Evolutionary conservation across 2,797 vertebrate species (phyloP), one percentile per base, ranked within the genome.

Genomic region (Sciaenops ocellatus): DNA sequence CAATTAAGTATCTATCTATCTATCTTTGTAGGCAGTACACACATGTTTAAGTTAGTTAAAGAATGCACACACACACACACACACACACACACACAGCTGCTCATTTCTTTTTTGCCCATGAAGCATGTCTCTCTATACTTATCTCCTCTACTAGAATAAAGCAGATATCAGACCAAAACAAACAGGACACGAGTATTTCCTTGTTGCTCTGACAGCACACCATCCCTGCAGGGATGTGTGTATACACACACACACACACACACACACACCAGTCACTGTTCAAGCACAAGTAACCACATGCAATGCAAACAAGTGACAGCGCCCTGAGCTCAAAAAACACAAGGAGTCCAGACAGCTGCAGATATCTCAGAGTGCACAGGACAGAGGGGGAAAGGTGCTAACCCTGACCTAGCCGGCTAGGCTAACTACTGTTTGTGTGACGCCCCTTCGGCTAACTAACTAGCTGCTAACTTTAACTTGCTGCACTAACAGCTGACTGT

Each of bases 351-450:
- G 41, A 79, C 60, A 68, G 44, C 67, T 71, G 67, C 28, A 65
- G 38, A 64, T 46, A 66, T 57, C 42, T 50, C 16, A 11, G 38
- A 8, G 16, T 38, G 41, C 30, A 30, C 30, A 30, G 30, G 30
- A 30, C 30, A 30, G 22, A 24, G 7, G 18, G 74, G n/a, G 6
- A 44, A 54, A 68, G n/a, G 46, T 28, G 72, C 66, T 72, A 70
- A 54, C 73, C 10, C 52, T 2, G 22, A 61, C 4, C 41, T 82
- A 73, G 79, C 67, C 0, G 20, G 70, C 69, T 74, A 80, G 11
- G 79, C 72, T 89, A 87, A 54, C 71, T 42, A 44, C 20, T 17
- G 54, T 57, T 61, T 28, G 28, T n/a, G 75, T 64, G 62, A 82
- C 78, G 84, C 70, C 80, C 62, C 79, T 55, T 78, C 22, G 13